These are phyloP conservation scores for Dexiosoma caninum DNA, from an alignment of 2,888 invertebrate genomes.

Conservation along the genomic window DNA sequence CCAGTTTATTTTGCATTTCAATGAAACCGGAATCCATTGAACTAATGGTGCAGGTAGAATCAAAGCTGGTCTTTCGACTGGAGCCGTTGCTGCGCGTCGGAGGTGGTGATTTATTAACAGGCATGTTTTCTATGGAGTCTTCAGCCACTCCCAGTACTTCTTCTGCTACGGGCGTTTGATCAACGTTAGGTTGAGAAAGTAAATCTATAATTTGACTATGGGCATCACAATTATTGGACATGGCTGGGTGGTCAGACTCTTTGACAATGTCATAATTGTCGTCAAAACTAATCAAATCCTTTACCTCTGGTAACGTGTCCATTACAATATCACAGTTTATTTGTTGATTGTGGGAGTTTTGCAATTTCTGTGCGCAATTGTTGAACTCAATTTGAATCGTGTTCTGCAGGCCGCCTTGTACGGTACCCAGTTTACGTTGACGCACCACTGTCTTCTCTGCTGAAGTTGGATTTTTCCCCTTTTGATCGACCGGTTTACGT, in stretches of 20 bases:
- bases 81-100: constrained; percentile 73
- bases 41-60: constrained; percentile 77
- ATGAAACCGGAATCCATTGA: constrained; percentile 78
- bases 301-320: constrained; percentile 66
- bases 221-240: constrained; percentile 48
- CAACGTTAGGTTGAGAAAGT: constrained; percentile 69
- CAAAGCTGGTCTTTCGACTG: constrained; percentile 78
- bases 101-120: constrained; percentile 64
- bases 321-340: constrained; percentile 68
- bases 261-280: constrained; percentile 67
- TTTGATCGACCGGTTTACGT: not conserved
- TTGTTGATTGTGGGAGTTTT: constrained; percentile 3
- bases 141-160: constrained; percentile 2
- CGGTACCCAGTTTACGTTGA: constrained; percentile 62
- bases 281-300: constrained; percentile 76
- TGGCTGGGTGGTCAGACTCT: constrained; percentile 14
- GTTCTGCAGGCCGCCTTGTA: constrained; percentile 60
- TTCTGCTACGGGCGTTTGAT: constrained; percentile 50
- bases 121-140: not conserved
- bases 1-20: constrained; percentile 77
- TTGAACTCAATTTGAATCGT: constrained; percentile 47
- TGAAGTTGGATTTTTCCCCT: not conserved
- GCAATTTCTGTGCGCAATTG: constrained; percentile 14
- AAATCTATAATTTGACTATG: constrained; percentile 67
- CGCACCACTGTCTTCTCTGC: not conserved